Evolutionary conservation across 2,797 vertebrate species (phyloP).

Genomic region (Lacerta viridis): DNA sequence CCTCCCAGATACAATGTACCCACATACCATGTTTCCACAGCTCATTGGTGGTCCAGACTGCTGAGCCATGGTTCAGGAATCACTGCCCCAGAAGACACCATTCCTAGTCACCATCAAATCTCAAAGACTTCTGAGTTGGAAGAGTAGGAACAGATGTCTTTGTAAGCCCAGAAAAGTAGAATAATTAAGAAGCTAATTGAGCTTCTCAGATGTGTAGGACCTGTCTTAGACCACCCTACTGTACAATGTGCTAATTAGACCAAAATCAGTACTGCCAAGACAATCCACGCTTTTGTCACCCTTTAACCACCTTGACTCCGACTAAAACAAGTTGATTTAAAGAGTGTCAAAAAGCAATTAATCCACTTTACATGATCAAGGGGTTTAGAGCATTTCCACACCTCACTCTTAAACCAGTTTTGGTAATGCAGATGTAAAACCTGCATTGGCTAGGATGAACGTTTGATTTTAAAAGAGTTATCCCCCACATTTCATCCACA

Average conservation of each 20-base stretch:
- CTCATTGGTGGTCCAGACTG: background rate
- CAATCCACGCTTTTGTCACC: background rate
- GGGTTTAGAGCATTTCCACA: background rate
- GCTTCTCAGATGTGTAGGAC: accelerated
- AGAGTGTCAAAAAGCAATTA: background rate
- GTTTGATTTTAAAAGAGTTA: background rate
- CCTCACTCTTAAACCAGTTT: background rate
- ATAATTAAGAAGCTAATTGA: accelerated
- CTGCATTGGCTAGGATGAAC: background rate
- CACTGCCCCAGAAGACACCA: background rate
- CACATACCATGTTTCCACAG: background rate
- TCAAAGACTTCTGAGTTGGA: background rate
- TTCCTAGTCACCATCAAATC: background rate
- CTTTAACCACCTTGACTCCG: background rate
- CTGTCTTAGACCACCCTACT: background rate
- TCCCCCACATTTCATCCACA: background rate
- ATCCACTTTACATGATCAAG: background rate
- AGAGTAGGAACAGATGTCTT: background rate
- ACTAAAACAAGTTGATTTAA: background rate
- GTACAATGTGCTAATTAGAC: background rate
- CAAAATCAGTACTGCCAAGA: background rate
- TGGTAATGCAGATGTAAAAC: background rate
- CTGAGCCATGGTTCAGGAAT: constrained; percentile 7
- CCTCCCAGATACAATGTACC: background rate
- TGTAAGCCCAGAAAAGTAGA: background rate